A percentile compares a stretch with the other conserved stretches of the same genome.
Conservation (phyloP, 2,888 invertebrate genomes). For the Ceratothoa steindachneri region DNA sequence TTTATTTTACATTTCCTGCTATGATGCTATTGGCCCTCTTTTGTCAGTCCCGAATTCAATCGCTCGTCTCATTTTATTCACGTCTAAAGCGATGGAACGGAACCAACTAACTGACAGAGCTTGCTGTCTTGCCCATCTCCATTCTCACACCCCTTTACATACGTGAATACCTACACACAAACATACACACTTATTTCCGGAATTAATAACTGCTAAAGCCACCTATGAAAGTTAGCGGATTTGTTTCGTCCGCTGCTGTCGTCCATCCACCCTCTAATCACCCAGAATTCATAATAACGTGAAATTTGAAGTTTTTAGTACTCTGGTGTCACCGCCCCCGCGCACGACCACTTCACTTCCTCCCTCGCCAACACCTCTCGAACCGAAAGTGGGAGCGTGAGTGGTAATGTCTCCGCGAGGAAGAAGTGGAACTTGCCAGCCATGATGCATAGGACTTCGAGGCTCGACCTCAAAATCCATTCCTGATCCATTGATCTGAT, state of each 20-base stretch:
- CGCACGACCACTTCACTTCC: too few relatives aligned
- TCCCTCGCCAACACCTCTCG: too few relatives aligned
- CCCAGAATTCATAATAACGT: too few relatives aligned
- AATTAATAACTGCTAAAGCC: too few relatives aligned
- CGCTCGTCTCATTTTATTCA: background rate
- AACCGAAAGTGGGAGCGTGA: background rate
- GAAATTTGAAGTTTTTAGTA: too few relatives aligned
- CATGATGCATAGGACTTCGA: background rate
- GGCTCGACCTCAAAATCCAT: conserved; percentile 7
- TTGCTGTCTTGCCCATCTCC: background rate
- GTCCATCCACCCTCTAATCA: too few relatives aligned
- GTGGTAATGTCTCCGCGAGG: background rate
- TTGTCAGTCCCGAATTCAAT: background rate
- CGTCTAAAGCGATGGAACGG: too few relatives aligned
- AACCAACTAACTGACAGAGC: too few relatives aligned
- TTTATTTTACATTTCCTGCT: background rate
- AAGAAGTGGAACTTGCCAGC: background rate
- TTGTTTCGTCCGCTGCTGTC: too few relatives aligned
- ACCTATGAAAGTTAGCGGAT: too few relatives aligned
- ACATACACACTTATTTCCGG: background rate
- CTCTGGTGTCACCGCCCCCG: too few relatives aligned
- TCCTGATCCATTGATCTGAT: conserved; percentile 4
- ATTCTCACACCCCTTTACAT: background rate
- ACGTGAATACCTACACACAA: background rate
- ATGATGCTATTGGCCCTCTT: background rate